Percentiles rank a stretch among this genome's conserved stretches.
Conservation (phyloP, 2,888 invertebrate genomes). For the Drosophila mercatorum region DNA sequence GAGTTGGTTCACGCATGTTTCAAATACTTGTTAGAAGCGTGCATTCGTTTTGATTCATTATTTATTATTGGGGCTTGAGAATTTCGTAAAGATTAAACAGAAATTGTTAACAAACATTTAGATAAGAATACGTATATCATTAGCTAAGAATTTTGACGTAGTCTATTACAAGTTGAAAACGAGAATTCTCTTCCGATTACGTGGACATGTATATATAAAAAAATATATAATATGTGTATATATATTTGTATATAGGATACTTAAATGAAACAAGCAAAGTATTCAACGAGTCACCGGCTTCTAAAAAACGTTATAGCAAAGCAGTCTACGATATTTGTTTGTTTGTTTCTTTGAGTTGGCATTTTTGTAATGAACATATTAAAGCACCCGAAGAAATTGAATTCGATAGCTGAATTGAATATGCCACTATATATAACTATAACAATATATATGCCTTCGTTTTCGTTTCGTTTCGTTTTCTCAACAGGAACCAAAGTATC, state of each 20-base stretch:
- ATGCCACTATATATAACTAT: conserved; percentile 47
- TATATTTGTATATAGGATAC: conserved; percentile 35
- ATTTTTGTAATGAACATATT: neutral
- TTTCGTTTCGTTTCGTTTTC: conserved; percentile 34
- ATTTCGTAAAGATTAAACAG: conserved; percentile 28
- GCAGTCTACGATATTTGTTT: conserved; percentile 55
- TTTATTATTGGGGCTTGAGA: conserved; percentile 19
- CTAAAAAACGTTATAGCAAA: conserved; percentile 38
- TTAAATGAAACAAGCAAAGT: conserved; percentile 48
- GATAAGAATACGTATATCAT: conserved; percentile 16
- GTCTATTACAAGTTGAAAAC: too few species aligned
- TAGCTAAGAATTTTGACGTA: conserved; percentile 8
- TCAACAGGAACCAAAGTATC: conserved; percentile 72
- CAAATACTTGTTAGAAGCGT: conserved; percentile 28
- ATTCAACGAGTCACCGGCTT: conserved; percentile 30
- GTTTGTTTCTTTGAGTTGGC: conserved; percentile 34
- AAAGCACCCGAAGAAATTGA: conserved; percentile 17
- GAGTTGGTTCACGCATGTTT: conserved; percentile 33
- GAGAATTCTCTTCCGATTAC: too few species aligned
- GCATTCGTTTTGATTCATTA: neutral
- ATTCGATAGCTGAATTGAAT: conserved; percentile 13
- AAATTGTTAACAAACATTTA: conserved; percentile 22
- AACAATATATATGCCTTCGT: conserved; percentile 41
- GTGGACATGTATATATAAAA: conserved; percentile 40
- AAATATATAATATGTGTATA: conserved; percentile 39